Conservation (phyloP, 2,113 vertebrate species). For the Procapra przewalskii region DNA sequence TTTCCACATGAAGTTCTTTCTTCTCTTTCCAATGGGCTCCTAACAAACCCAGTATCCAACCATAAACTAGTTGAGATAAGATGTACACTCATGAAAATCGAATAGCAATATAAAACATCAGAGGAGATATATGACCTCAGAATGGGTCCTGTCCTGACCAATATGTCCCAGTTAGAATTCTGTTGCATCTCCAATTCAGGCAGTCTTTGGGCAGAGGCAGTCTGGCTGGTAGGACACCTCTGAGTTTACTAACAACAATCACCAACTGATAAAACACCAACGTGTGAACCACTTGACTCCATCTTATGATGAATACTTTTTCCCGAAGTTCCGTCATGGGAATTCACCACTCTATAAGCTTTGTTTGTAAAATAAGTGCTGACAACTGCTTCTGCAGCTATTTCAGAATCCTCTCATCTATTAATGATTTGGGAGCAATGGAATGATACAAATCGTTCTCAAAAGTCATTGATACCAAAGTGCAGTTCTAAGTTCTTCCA, state of each 20-base stretch:
- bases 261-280: constrained; percentile 41
- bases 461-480: constrained; percentile 48
- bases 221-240: constrained; percentile 20
- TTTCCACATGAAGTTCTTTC: not conserved
- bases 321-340: constrained; percentile 29
- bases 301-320: constrained; percentile 43
- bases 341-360: not conserved
- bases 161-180: not conserved
- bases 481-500: constrained; percentile 48
- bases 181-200: not conserved
- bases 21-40: not conserved
- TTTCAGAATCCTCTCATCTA: constrained; percentile 53
- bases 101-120: not conserved
- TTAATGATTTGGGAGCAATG: constrained; percentile 1
- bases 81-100: not conserved
- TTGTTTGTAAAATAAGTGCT: constrained; percentile 29
- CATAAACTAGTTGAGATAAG: not conserved
- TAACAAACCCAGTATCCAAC: not conserved
- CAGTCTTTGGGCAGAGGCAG: not conserved
- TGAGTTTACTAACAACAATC: constrained; percentile 43
- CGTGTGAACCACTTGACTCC: constrained; percentile 51
- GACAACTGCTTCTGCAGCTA: not conserved
- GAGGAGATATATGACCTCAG: not conserved
- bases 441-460: constrained; percentile 41
- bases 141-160: not conserved